Conservation (phyloP, 1,140 invertebrate genomes). For the Paralvinella palmiformis region DNA sequence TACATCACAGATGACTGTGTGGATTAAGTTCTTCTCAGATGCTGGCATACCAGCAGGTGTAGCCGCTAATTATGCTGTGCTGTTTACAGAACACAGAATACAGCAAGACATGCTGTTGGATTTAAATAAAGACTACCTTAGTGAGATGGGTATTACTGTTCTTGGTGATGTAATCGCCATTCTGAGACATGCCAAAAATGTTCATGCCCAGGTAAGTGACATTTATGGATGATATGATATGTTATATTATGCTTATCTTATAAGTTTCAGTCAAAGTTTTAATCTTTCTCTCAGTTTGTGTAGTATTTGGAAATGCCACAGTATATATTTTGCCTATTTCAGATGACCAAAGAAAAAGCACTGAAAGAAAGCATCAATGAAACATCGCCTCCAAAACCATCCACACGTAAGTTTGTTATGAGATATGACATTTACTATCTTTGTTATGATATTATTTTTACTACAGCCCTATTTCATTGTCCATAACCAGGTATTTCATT, state of each 20-base stretch:
- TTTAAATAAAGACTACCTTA: slow-evolving; percentile 72
- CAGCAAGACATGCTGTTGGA: slow-evolving; percentile 73
- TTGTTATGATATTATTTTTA: too few species aligned
- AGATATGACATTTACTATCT: too few species aligned
- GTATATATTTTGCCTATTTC: slow-evolving; percentile 21
- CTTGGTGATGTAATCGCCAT: slow-evolving; percentile 82
- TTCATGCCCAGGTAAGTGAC: slow-evolving; percentile 58
- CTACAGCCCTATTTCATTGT: too few species aligned
- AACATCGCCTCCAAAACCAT: slow-evolving; percentile 24
- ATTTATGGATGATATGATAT: background rate
- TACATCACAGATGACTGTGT: slow-evolving; percentile 37
- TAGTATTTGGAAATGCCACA: background rate
- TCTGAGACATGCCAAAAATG: slow-evolving; percentile 70
- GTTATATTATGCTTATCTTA: background rate
- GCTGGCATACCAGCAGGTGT: slow-evolving; percentile 69
- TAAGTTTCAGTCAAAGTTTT: background rate
- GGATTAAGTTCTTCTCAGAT: slow-evolving; percentile 72
- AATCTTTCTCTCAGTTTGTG: background rate
- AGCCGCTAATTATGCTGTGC: slow-evolving; percentile 70
- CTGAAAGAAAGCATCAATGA: slow-evolving; percentile 17
- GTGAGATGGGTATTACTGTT: slow-evolving; percentile 73
- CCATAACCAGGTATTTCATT: too few species aligned
- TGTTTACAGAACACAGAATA: slow-evolving; percentile 76
- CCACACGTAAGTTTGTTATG: slow-evolving; percentile 29
- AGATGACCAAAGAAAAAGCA: slow-evolving; percentile 32